Percentiles rank a stretch among this genome's conserved stretches.
phyloP scores from a whole-genome alignment of 2,797 vertebrate species.

The Bovichtus diacanthus region DNA sequence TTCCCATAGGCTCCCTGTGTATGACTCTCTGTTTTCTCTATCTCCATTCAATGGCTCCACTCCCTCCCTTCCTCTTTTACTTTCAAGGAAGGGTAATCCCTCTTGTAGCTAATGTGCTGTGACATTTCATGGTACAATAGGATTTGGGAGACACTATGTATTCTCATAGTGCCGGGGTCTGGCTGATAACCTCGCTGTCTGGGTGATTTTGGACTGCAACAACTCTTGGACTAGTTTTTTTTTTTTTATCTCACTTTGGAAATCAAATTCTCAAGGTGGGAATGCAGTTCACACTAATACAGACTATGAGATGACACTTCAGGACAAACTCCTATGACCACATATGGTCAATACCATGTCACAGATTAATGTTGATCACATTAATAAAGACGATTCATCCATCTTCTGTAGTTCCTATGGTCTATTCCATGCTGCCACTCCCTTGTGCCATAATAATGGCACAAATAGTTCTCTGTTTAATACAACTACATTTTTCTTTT shows the following conservation, averaged over 20 bases:
- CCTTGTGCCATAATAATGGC: no score
- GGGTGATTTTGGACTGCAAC: conserved; percentile 66
- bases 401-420: not conserved
- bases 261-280: conserved; percentile 69
- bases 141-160: conserved; percentile 78
- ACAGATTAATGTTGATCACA: conserved; percentile 19
- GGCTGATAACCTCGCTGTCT: conserved; percentile 76
- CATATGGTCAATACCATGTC: conserved; percentile 30
- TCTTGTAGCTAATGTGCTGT: conserved; percentile 82
- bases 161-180: conserved; percentile 71
- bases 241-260: conserved; percentile 60
- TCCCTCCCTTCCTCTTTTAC: conserved; percentile 60
- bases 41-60: conserved; percentile 50
- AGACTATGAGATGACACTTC: conserved; percentile 31
- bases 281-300: conserved; percentile 40
- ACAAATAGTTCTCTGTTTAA: not conserved
- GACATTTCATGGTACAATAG: conserved; percentile 83
- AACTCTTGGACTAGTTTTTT: conserved; percentile 50
- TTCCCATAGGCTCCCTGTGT: conserved; percentile 51
- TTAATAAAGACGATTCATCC: not conserved
- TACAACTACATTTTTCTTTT: not conserved
- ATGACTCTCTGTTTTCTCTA: conserved; percentile 52
- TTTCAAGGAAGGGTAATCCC: conserved; percentile 81
- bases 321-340: conserved; percentile 22
- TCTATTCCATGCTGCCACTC: not conserved